phyloP scores from a whole-genome alignment of 2,797 vertebrate species.

The Parambassis ranga region DNA sequence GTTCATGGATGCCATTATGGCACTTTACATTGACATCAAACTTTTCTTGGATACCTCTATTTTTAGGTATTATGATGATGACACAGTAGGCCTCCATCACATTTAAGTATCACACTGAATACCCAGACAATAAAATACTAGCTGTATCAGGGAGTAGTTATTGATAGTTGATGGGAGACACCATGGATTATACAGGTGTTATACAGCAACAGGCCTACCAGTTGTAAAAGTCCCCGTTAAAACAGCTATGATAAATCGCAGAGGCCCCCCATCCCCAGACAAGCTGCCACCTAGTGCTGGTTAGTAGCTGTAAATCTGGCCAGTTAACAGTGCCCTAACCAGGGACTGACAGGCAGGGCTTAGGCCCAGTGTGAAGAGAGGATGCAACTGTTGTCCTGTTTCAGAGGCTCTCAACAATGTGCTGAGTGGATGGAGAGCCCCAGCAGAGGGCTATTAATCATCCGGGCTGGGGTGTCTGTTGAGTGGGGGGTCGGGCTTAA shows the following conservation, averaged over 20 bases:
- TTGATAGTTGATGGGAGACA: constrained; percentile 11
- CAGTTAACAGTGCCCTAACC: constrained; percentile 84
- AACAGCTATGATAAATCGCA: constrained; percentile 60
- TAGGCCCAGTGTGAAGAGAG: constrained; percentile 81
- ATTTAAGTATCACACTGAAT: neutral
- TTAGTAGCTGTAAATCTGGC: constrained; percentile 87
- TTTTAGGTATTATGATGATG: too few relatives aligned
- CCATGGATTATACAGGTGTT: constrained; percentile 45
- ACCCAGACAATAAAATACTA: neutral
- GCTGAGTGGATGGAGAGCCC: constrained; percentile 83
- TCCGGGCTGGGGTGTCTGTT: constrained; percentile 45
- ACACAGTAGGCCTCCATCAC: neutral
- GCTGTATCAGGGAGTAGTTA: neutral
- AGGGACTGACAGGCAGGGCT: constrained; percentile 84
- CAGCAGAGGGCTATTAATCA: constrained; percentile 85
- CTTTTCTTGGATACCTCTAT: too few relatives aligned
- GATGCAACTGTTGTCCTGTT: constrained; percentile 87
- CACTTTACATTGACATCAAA: too few relatives aligned
- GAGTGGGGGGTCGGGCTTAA: constrained; percentile 21
- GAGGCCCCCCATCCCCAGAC: constrained; percentile 41
- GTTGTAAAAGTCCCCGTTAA: constrained; percentile 64
- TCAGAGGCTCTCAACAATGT: constrained; percentile 83
- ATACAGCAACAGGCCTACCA: constrained; percentile 2
- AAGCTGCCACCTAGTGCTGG: constrained; percentile 74
- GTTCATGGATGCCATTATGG: too few relatives aligned